Conservation (phyloP, 1,140 invertebrate species). For the Drusus annulatus region DNA sequence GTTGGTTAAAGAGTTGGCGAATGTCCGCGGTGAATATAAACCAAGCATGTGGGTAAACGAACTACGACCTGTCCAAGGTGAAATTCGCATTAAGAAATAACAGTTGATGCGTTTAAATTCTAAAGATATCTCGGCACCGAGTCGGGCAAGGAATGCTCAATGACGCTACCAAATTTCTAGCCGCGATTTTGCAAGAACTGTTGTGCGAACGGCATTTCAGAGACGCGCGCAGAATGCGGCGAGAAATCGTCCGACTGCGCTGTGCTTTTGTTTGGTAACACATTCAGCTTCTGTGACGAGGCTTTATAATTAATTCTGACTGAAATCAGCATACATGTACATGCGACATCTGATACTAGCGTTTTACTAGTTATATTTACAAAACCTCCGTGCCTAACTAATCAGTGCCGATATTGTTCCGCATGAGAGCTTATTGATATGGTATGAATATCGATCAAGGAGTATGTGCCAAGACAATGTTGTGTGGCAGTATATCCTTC, state of each 20-base stretch:
- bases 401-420: too few species aligned
- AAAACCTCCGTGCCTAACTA: too few species aligned
- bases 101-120: background rate
- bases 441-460: too few species aligned
- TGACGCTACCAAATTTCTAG: constrained; percentile 16
- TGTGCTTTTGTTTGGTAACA: background rate
- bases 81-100: constrained; percentile 15
- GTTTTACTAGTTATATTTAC: too few species aligned
- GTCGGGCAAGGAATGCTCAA: constrained; percentile 15
- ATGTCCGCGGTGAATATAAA: constrained; percentile 11
- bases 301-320: too few species aligned
- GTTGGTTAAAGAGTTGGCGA: background rate
- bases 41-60: background rate
- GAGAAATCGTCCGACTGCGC: background rate
- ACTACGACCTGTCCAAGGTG: background rate
- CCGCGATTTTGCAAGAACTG: background rate
- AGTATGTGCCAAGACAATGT: too few species aligned
- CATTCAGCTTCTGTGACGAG: background rate
- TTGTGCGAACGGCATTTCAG: constrained; percentile 5
- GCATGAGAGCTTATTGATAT: too few species aligned
- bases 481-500: too few species aligned
- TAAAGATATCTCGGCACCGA: background rate
- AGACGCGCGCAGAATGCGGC: background rate
- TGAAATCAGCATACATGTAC: too few species aligned
- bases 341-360: too few species aligned